phyloP scores from a whole-genome alignment of 2,113 vertebrate species.

The Pholis gunnellus region DNA sequence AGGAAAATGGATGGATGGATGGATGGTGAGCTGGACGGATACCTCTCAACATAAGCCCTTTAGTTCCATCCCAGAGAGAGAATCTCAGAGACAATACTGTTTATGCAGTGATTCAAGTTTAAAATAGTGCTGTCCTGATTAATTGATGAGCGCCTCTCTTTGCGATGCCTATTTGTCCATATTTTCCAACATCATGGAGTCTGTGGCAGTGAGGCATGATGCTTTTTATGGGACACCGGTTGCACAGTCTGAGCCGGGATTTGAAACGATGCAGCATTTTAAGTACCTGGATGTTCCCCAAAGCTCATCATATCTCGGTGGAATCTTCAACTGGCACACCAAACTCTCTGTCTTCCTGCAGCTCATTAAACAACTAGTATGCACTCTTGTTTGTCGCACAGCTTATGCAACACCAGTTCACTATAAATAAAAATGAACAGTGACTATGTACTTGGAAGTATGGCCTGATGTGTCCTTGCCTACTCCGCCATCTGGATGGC shows the following conservation, averaged over 20 bases:
- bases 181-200: neutral
- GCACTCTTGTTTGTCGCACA: neutral
- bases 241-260: conserved; percentile 23
- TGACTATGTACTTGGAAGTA: neutral
- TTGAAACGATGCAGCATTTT: conserved; percentile 4
- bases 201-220: neutral
- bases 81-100: neutral
- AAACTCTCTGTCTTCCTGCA: conserved; percentile 3
- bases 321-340: neutral
- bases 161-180: conserved; percentile 1
- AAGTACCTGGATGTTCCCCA: neutral
- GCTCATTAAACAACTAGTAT: conserved; percentile 17
- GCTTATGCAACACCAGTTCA: neutral
- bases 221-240: too few species aligned
- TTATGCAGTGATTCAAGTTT: neutral
- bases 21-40: too few species aligned
- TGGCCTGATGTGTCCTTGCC: conserved; percentile 36
- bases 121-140: neutral
- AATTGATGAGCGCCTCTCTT: neutral
- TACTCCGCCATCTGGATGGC: conserved; percentile 47
- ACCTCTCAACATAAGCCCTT: too few species aligned
- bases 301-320: neutral
- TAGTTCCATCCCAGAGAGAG: neutral
- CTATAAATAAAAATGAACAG: conserved; percentile 8
- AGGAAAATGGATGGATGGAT: too few species aligned